A percentile compares a stretch with the other conserved stretches of the same genome.
phyloP scores from a whole-genome alignment of 2,888 invertebrate species.

The Eupithecia centaureata region DNA sequence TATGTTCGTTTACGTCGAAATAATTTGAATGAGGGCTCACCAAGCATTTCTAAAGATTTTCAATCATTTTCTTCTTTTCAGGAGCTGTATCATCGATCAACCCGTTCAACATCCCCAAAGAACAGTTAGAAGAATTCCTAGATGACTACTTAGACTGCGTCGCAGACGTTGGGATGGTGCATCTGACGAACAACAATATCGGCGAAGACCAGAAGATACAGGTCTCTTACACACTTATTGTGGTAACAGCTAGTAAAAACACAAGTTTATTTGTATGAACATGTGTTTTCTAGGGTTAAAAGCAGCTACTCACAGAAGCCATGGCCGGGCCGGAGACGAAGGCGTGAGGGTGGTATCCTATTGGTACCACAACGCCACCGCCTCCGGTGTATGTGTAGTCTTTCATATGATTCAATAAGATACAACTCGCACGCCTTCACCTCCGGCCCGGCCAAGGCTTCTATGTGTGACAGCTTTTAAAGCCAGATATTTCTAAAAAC shows the following conservation, averaged over 20 bases:
- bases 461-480: no score
- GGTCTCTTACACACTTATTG: constrained; percentile 45
- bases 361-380: no score
- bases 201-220: constrained; percentile 51
- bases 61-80: constrained; percentile 47
- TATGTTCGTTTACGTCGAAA: not conserved
- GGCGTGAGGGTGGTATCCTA: no score
- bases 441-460: no score
- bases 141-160: constrained; percentile 84
- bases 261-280: not conserved
- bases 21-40: not conserved
- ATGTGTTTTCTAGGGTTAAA: not conserved
- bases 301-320: no score
- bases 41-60: not conserved
- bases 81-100: constrained; percentile 88
- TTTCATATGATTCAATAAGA: no score
- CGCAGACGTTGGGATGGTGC: constrained; percentile 67
- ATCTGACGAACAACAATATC: constrained; percentile 62
- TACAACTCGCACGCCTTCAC: no score
- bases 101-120: constrained; percentile 87
- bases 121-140: constrained; percentile 85
- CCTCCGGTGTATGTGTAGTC: no score
- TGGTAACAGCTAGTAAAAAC: constrained; percentile 44
- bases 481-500: no score
- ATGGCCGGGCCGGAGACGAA: no score